Evolutionary conservation across 2,113 vertebrate species (phyloP), one percentile per base, ranked within the genome.

Genomic region (Microcebus murinus): DNA sequence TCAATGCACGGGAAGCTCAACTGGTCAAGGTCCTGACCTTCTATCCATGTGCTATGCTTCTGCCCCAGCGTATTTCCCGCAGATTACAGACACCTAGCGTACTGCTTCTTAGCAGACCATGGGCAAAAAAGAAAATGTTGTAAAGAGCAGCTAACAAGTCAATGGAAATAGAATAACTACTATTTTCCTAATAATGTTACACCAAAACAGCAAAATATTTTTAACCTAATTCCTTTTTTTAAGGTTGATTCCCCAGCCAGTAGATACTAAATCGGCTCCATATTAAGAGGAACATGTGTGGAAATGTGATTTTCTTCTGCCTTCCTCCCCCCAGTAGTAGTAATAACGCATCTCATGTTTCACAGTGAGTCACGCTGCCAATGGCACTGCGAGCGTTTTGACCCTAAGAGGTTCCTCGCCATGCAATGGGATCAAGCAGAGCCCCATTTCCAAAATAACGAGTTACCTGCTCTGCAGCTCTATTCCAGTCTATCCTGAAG

Each of bases 381-480:
- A 31, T 8, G 31, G 34, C 15, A 14, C 8, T 57, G 36, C 34
- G 36, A 13, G 9, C 55, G 3, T 34, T 59, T 65, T 25, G 29
- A 52, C 50, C 20, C 14, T 34, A 4, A 11, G 10, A 39, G 45
- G 3, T 52, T 31, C 52, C 8, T 34, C n/a, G 21, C 15, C 1
- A 25, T 18, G 83, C 42, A 63, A 17, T 27, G 55, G 67, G 18
- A 31, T 31, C 79, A 71, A 2, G 68, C 21, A 57, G 10, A 8
- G 7, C 2, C 23, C 21, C 1, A 9, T n/a, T 80, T 86, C 14
- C 2, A 57, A 48, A 57, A 81, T 36, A 11, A 9, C 7, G 6
- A 8, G 34, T 45, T 92, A 99, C 99, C 99, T 99, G 98, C 71
- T 99, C 98, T 25, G 99, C 99, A 6, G 98, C 98, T 94, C 88